Conservation (phyloP, 2,888 invertebrate genomes). For the Eupeodes luniger region DNA sequence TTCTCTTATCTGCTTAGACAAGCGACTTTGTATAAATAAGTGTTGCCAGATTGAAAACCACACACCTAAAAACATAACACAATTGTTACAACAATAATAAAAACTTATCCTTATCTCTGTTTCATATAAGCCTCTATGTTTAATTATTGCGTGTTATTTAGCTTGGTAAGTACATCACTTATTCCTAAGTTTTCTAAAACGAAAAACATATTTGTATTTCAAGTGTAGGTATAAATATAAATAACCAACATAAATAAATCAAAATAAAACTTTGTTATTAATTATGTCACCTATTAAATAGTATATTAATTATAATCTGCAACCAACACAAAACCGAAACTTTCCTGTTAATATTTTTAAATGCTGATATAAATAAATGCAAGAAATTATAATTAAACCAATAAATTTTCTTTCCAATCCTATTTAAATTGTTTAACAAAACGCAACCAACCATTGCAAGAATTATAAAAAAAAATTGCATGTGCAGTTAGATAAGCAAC, state of each 20-base stretch:
- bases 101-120: neutral
- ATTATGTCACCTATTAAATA: neutral
- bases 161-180: neutral
- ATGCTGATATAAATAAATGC: neutral
- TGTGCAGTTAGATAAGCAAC: neutral
- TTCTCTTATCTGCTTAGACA: too few relatives aligned
- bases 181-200: neutral
- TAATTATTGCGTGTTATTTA: neutral
- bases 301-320: neutral
- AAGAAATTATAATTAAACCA: neutral
- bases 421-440: neutral
- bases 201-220: neutral
- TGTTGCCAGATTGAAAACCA: too few relatives aligned
- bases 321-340: neutral
- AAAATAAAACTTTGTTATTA: neutral
- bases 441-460: neutral
- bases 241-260: slow-evolving; percentile 6
- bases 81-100: too few relatives aligned
- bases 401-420: neutral
- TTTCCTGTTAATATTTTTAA: neutral
- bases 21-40: too few relatives aligned
- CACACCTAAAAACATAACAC: too few relatives aligned
- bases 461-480: neutral
- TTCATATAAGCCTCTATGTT: neutral
- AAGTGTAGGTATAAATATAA: neutral